Conservation (phyloP, 2,113 vertebrate species). For the Cephalopterus ornatus region DNA sequence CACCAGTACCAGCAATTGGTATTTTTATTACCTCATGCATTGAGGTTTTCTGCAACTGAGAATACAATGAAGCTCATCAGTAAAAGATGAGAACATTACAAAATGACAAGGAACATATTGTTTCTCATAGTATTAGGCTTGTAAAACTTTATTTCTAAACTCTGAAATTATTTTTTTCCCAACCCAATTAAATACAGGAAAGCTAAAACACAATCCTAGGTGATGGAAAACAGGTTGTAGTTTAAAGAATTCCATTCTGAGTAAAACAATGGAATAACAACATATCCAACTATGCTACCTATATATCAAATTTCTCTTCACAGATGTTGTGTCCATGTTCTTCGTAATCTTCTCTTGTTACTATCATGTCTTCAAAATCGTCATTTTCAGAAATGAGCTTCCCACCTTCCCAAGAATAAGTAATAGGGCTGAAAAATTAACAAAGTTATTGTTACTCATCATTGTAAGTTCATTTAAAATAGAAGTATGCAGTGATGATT, state of each 20-base stretch:
- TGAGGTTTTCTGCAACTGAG: neutral
- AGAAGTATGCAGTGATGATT: neutral
- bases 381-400: slow-evolving; percentile 92
- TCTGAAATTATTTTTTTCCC: slow-evolving; percentile 2
- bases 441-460: neutral
- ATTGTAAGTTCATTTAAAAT: neutral
- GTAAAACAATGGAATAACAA: neutral
- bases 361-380: slow-evolving; percentile 95
- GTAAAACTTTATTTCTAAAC: slow-evolving; percentile 4
- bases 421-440: slow-evolving; percentile 84
- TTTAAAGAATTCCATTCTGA: slow-evolving; percentile 11
- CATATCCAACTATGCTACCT: slow-evolving; percentile 28
- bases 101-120: neutral
- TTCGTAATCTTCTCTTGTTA: slow-evolving; percentile 96
- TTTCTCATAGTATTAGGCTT: neutral
- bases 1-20: neutral
- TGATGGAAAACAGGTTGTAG: neutral
- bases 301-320: slow-evolving; percentile 98
- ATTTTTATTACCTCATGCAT: neutral
- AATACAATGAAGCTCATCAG: neutral
- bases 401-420: slow-evolving; percentile 94
- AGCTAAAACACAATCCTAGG: slow-evolving; percentile 49
- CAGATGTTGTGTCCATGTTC: slow-evolving; percentile 95
- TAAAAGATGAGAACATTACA: neutral
- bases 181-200: slow-evolving; percentile 39